These are phyloP conservation scores for Lamellibrachia luymesi DNA, from an alignment of 1,140 invertebrate species.

Conservation along the genomic window DNA sequence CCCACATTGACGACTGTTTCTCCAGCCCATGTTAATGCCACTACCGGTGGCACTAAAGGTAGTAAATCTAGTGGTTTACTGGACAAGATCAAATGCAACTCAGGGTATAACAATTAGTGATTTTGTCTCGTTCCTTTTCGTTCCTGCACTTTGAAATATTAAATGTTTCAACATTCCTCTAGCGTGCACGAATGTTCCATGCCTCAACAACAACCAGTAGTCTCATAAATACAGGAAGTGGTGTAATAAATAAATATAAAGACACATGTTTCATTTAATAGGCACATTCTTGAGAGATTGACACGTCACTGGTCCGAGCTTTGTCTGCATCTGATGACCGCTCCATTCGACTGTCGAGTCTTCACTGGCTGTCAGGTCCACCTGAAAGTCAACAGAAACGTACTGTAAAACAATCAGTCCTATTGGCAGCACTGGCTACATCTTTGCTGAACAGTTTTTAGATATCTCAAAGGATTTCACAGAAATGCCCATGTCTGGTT, in stretches of 20 bases:
- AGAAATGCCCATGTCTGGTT: no score
- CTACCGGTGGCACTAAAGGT: no score
- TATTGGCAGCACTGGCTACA: neutral
- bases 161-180: no score
- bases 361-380: slow-evolving; percentile 77
- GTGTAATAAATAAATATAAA: slow-evolving; percentile 8
- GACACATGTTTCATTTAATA: slow-evolving; percentile 67
- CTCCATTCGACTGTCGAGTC: slow-evolving; percentile 79
- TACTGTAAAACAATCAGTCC: neutral
- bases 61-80: no score
- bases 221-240: neutral
- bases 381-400: slow-evolving; percentile 54
- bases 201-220: neutral
- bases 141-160: no score
- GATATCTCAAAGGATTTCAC: no score
- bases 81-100: no score
- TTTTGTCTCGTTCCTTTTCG: no score
- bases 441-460: no score
- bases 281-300: slow-evolving; percentile 72
- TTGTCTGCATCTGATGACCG: slow-evolving; percentile 72
- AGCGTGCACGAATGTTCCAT: neutral
- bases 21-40: no score
- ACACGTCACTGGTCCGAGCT: slow-evolving; percentile 68
- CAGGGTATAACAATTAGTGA: no score
- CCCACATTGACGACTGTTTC: no score